A percentile compares a stretch with the other conserved stretches of the same genome.
Evolutionary conservation across 2,888 invertebrate genomes (phyloP).

Genomic region (Stenoptilia bipunctidactyla): DNA sequence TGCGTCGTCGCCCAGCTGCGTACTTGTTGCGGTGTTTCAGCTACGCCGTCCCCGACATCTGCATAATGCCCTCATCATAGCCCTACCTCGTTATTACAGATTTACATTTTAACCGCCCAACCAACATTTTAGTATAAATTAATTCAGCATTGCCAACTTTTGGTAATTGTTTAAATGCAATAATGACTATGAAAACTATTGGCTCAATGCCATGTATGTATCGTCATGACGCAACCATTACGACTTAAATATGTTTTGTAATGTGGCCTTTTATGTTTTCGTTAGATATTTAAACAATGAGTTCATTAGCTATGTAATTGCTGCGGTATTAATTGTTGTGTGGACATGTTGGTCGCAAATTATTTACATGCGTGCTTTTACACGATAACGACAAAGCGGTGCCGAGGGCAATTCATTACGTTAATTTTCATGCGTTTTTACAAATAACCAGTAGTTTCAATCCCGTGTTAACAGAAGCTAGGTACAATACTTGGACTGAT

Average conservation of each 20-base stretch:
- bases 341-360: constrained; percentile 13
- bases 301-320: constrained; percentile 64
- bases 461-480: background rate
- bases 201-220: background rate
- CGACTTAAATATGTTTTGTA: background rate
- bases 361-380: constrained; percentile 1
- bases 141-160: constrained; percentile 19
- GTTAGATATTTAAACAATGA: constrained; percentile 64
- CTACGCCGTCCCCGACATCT: constrained; percentile 46
- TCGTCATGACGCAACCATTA: background rate
- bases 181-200: constrained; percentile 1
- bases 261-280: constrained; percentile 24
- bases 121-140: constrained; percentile 39
- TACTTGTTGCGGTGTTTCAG: constrained; percentile 66
- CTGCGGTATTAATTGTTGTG: constrained; percentile 34
- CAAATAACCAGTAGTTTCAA: background rate
- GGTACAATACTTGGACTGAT: background rate
- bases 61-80: constrained; percentile 44
- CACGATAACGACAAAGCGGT: background rate
- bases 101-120: constrained; percentile 50
- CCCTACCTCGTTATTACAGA: constrained; percentile 44
- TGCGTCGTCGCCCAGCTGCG: constrained; percentile 26
- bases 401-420: constrained; percentile 8
- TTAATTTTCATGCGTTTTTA: constrained; percentile 2
- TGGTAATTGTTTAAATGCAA: constrained; percentile 3